Percentiles rank a stretch among this genome's conserved stretches.
phyloP scores from a whole-genome alignment of 2,113 vertebrate genomes.

The Prolemur simus region DNA sequence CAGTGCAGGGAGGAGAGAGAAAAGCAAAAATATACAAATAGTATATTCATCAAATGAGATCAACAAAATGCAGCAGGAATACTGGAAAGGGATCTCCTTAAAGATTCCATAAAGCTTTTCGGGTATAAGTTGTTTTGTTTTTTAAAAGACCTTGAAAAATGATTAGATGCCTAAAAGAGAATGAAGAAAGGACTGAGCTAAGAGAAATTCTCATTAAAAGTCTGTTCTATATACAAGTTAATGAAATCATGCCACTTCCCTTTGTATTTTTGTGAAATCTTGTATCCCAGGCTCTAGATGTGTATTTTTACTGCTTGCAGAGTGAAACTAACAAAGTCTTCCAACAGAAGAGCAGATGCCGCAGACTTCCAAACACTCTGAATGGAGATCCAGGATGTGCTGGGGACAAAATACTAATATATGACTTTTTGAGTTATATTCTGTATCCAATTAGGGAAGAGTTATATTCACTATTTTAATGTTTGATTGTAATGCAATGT shows the following conservation, averaged over 20 bases:
- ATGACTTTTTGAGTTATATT: neutral
- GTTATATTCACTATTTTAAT: neutral
- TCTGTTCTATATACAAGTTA: neutral
- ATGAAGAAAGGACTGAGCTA: neutral
- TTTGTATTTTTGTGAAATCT: neutral
- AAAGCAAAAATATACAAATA: neutral
- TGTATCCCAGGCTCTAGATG: neutral
- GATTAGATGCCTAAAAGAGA: neutral
- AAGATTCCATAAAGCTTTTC: neutral
- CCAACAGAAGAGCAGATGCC: neutral
- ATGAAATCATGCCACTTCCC: neutral
- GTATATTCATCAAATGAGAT: neutral
- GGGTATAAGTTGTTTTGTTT: neutral
- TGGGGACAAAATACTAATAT: neutral
- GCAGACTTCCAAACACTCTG: neutral
- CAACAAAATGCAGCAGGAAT: neutral
- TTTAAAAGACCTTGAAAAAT: neutral
- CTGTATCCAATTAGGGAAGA: neutral
- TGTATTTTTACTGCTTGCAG: neutral
- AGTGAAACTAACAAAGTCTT: neutral
- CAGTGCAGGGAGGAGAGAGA: neutral
- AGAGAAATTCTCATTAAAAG: neutral
- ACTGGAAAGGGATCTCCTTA: neutral
- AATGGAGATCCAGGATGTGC: neutral
- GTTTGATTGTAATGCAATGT: neutral